phyloP scores from a whole-genome alignment of 2,888 invertebrate genomes.

The Yponomeuta malinellus region DNA sequence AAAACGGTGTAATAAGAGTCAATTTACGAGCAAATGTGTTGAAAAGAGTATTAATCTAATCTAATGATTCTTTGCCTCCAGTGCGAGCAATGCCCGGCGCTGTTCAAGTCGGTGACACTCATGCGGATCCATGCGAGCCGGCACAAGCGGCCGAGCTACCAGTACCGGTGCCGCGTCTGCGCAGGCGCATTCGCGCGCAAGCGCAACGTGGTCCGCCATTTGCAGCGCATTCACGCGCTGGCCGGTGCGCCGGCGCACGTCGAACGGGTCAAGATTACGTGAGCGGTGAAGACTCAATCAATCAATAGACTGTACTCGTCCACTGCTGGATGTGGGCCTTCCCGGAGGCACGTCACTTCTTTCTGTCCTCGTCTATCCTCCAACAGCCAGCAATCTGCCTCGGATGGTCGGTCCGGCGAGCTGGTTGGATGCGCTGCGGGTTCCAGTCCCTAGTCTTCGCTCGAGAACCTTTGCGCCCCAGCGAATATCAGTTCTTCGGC shows the following conservation, averaged over 20 bases:
- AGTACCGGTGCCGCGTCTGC: constrained; percentile 43
- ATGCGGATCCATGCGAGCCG: constrained; percentile 56
- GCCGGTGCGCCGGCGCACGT: not conserved
- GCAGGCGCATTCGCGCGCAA: constrained; percentile 51
- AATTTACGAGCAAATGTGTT: too few relatives aligned
- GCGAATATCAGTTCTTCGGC: too few relatives aligned
- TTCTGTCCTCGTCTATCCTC: too few relatives aligned
- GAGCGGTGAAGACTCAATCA: not conserved
- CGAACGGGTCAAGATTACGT: not conserved
- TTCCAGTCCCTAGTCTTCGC: too few relatives aligned
- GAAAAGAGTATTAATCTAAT: too few relatives aligned
- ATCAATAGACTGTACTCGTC: not conserved
- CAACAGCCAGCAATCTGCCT: too few relatives aligned
- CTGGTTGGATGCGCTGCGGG: too few relatives aligned
- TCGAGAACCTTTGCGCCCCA: too few relatives aligned
- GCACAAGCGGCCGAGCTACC: constrained; percentile 46
- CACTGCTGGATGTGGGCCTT: too few relatives aligned
- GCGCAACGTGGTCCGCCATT: constrained; percentile 52
- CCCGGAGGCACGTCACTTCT: too few relatives aligned
- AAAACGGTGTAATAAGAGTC: too few relatives aligned
- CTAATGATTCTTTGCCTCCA: constrained; percentile 23
- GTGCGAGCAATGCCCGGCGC: constrained; percentile 54
- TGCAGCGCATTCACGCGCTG: constrained; percentile 44
- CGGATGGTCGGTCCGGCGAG: too few relatives aligned
- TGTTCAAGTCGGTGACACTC: constrained; percentile 54